phyloP scores from a whole-genome alignment of 1,140 invertebrate species.

The Drosophila miranda region DNA sequence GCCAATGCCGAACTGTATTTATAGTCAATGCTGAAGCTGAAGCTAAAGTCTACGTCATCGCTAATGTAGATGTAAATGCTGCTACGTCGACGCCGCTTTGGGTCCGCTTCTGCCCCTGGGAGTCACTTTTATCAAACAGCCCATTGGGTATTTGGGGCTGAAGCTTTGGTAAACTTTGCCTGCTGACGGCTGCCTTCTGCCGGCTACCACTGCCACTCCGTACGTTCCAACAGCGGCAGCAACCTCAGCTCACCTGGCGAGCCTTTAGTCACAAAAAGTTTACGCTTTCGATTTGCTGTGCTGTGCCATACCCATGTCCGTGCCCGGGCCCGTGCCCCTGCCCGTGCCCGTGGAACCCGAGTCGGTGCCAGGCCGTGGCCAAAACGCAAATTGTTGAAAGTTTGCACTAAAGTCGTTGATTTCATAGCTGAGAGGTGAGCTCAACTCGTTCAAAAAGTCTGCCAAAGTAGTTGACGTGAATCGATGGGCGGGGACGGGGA shows the following conservation, averaged over 20 bases:
- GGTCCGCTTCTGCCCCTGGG: constrained; percentile 33
- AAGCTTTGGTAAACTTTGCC: constrained; percentile 61
- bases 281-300: constrained; percentile 75
- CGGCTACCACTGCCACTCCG: constrained; percentile 7
- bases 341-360: constrained; percentile 3
- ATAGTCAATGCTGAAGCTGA: constrained; percentile 30
- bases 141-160: constrained; percentile 69
- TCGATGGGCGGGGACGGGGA: constrained; percentile 25
- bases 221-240: background rate
- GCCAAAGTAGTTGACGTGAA: constrained; percentile 78
- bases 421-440: constrained; percentile 79
- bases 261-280: constrained; percentile 75
- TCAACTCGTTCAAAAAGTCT: constrained; percentile 80
- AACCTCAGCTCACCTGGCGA: constrained; percentile 44
- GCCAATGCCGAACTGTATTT: constrained; percentile 35
- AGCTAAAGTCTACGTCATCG: constrained; percentile 43
- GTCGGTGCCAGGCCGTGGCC: constrained; percentile 74
- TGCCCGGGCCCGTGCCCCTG: background rate
- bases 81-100: constrained; percentile 10
- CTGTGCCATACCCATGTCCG: constrained; percentile 5
- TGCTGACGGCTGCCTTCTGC: constrained; percentile 18
- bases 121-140: constrained; percentile 77
- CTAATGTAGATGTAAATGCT: constrained; percentile 78
- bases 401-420: constrained; percentile 80
- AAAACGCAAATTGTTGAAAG: constrained; percentile 81